Evolutionary conservation across 2,888 invertebrate species (phyloP).

Genomic region (Aquatica leii): DNA sequence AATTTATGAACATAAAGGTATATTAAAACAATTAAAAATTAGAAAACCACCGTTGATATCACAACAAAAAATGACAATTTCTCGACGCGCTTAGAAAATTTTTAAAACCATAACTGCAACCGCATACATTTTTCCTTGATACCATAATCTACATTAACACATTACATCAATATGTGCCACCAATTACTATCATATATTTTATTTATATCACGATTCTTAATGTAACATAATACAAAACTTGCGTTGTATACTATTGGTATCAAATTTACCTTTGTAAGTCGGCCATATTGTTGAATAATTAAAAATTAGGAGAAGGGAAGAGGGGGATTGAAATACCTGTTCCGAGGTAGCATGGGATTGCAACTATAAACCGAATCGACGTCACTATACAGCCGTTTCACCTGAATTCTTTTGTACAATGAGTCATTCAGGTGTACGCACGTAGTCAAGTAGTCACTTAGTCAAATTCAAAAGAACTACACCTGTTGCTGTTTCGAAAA

Average conservation of each 20-base stretch:
- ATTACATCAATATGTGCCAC: too few relatives aligned
- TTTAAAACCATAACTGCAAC: too few relatives aligned
- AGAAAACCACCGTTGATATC: too few relatives aligned
- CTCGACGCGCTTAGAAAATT: too few relatives aligned
- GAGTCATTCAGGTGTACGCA: constrained; percentile 36
- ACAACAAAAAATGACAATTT: too few relatives aligned
- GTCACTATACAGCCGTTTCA: constrained; percentile 23
- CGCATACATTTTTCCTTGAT: too few relatives aligned
- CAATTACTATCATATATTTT: too few relatives aligned
- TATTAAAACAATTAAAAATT: too few relatives aligned
- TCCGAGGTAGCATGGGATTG: constrained; percentile 13
- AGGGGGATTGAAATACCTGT: constrained; percentile 28
- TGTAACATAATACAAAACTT: neutral
- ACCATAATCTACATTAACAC: too few relatives aligned
- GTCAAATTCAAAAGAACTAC: constrained; percentile 33
- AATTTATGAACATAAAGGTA: too few relatives aligned
- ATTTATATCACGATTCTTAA: neutral
- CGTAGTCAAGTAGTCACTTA: constrained; percentile 34
- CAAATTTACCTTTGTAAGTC: constrained; percentile 12
- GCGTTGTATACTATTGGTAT: neutral
- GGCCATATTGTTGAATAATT: constrained; percentile 30
- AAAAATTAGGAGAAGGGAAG: constrained; percentile 12
- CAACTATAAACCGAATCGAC: constrained; percentile 29
- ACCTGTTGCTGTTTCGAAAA: constrained; percentile 37
- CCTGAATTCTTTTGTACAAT: constrained; percentile 32